Conservation (phyloP, 2,113 vertebrate genomes). For the Chionodraco myersi region DNA sequence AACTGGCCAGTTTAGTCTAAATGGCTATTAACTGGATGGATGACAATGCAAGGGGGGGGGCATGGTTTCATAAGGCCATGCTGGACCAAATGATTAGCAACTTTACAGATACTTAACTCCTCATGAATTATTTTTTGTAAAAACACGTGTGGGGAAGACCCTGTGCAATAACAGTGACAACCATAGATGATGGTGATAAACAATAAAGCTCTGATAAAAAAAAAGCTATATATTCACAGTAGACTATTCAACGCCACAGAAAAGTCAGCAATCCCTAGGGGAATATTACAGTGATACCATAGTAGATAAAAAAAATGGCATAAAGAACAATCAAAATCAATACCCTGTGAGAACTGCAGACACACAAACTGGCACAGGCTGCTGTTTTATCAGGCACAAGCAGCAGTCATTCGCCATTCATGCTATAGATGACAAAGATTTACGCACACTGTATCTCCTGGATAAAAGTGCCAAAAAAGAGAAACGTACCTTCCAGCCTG, state of each 20-base stretch:
- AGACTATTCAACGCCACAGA: conserved; percentile 21
- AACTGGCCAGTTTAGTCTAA: conserved; percentile 58
- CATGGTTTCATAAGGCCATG: conserved; percentile 32
- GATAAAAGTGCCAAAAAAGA: not conserved
- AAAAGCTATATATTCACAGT: conserved; percentile 8
- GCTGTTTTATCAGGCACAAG: conserved; percentile 7
- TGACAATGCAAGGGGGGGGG: conserved; percentile 21
- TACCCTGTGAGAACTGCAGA: conserved; percentile 30
- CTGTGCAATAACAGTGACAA: not conserved
- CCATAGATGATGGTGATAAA: conserved; percentile 8
- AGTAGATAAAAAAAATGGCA: conserved; percentile 43
- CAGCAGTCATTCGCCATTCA: not conserved
- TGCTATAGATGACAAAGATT: not conserved
- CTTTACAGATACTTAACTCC: not conserved
- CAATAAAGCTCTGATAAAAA: conserved; percentile 5
- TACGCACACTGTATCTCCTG: not conserved
- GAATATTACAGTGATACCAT: conserved; percentile 40
- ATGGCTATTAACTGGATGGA: conserved; percentile 35
- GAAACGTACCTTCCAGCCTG: conserved; percentile 94
- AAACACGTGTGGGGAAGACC: not conserved
- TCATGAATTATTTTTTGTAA: conserved; percentile 1
- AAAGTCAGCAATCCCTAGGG: conserved; percentile 27
- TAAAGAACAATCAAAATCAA: conserved; percentile 38
- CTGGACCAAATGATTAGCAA: conserved; percentile 10
- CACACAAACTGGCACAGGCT: conserved; percentile 19